Evolutionary conservation across 2,888 invertebrate genomes (phyloP).

Genomic region (Drosophila demipolita): DNA sequence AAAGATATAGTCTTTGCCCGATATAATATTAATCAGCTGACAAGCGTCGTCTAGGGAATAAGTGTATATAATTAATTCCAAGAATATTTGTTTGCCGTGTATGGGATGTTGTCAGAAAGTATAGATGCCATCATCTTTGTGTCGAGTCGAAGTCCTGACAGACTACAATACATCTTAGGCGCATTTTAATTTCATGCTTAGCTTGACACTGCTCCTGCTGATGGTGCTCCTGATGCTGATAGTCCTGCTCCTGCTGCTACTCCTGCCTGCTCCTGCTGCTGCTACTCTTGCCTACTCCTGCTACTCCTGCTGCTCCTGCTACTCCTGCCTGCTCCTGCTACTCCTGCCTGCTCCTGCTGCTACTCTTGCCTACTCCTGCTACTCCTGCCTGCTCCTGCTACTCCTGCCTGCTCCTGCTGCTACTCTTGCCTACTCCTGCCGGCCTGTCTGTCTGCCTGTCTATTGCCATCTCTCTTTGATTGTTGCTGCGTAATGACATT

Average conservation of each 20-base stretch:
- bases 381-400: too few species aligned
- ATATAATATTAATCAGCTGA: not conserved
- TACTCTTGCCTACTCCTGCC: not conserved
- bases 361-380: too few species aligned
- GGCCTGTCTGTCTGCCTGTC: constrained; percentile 3
- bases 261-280: not conserved
- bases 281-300: not conserved
- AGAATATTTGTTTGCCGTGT: constrained; percentile 9
- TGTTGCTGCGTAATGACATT: constrained; percentile 81
- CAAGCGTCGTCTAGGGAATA: too few species aligned
- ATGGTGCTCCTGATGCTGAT: not conserved
- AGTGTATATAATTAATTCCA: not conserved
- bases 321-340: constrained; percentile 8
- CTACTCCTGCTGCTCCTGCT: not conserved
- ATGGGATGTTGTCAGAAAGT: constrained; percentile 5
- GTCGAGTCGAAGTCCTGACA: constrained; percentile 55
- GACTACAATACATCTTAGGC: constrained; percentile 81
- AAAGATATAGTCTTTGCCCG: not conserved
- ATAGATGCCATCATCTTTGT: constrained; percentile 50
- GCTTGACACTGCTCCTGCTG: constrained; percentile 54
- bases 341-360: not conserved
- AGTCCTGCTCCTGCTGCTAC: not conserved
- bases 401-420: not conserved
- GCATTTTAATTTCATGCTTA: constrained; percentile 84
- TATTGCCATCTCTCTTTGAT: constrained; percentile 58